Conservation (phyloP, 2,888 invertebrate genomes). For the Gymnocheta viridis region DNA sequence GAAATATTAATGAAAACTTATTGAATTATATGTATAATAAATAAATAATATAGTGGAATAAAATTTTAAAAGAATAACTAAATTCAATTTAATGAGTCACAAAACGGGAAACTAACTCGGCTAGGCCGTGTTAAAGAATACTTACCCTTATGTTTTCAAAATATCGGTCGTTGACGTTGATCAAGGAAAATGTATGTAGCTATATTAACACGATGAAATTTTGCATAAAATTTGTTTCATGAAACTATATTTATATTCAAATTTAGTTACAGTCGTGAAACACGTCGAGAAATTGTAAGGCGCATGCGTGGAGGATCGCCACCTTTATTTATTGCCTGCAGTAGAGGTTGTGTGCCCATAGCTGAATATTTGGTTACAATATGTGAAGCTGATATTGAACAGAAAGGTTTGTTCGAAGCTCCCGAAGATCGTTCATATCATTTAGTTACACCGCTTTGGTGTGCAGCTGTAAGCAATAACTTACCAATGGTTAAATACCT, state of each 20-base stretch:
- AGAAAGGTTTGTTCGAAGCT: conserved; percentile 92
- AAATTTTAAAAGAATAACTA: too few relatives aligned
- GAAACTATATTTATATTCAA: background rate
- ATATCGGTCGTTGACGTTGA: too few relatives aligned
- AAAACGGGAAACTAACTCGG: too few relatives aligned
- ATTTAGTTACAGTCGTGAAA: conserved; percentile 84
- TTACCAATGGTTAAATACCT: conserved; percentile 89
- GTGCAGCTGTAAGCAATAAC: conserved; percentile 93
- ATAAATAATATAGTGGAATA: too few relatives aligned
- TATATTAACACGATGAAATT: too few relatives aligned
- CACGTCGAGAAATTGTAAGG: conserved; percentile 87
- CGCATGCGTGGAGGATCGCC: conserved; percentile 89
- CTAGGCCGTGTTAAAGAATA: too few relatives aligned
- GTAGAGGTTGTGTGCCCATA: conserved; percentile 91
- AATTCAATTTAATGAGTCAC: too few relatives aligned
- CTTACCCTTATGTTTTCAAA: too few relatives aligned
- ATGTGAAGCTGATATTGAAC: conserved; percentile 93
- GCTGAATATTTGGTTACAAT: conserved; percentile 92
- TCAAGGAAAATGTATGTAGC: too few relatives aligned
- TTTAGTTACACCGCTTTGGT: conserved; percentile 94
- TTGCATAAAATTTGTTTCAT: background rate
- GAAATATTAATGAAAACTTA: too few relatives aligned
- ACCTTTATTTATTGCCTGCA: conserved; percentile 86
- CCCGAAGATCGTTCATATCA: conserved; percentile 89
- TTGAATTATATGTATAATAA: too few relatives aligned